Evolutionary conservation across 2,113 vertebrate genomes (phyloP), one percentile per base, ranked within the genome.

Genomic region (Thamnophis sirtalis): DNA sequence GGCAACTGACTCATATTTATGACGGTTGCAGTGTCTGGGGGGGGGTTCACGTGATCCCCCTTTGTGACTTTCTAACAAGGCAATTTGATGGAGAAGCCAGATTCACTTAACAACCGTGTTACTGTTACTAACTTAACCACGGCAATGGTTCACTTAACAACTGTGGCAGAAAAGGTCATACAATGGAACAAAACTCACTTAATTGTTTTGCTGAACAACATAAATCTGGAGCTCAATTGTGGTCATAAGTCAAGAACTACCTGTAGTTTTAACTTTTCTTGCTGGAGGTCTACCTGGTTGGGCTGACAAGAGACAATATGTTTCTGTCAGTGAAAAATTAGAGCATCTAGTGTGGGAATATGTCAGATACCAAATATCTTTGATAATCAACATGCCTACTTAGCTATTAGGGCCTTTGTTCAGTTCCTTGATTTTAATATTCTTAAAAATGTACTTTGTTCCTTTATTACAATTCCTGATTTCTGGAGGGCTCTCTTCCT

Each of bases 371-470:
- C 90, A 86, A 55, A 96, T 28, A 43, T 33, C 90, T 95, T 97
- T 94, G 90, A 95, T 96, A 95, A 95, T 13, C 19, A 84, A 90
- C 54, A 94, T 92, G 86, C 92, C 58, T 89, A 91, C 60, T 94
- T 94, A 87, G 90, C 95, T 96, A 94, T 96, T 91, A 94, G 89
- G 9, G 80, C 84, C 93, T 97, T 94, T 96, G 58, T 94, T 96
- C 93, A 94, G 3, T 91, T 95, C 93, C 87, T 93, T 94, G 92
- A 95, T 96, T 96, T 97, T 95, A 96, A 96, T 92, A 91, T 94
- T 85, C 53, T 95, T 97, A 96, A 84, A 96, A 95, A 93, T 2
- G 5, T 53, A 88, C 93, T 97, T 97, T 98, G 96, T 97, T 97
- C 97, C 89, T 96, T 96, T 95, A 93, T 96, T 94, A 95, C 96